A percentile compares a stretch with the other conserved stretches of the same genome.
phyloP scores from a whole-genome alignment of 2,797 vertebrate species.

The Sorex maritimensis region DNA sequence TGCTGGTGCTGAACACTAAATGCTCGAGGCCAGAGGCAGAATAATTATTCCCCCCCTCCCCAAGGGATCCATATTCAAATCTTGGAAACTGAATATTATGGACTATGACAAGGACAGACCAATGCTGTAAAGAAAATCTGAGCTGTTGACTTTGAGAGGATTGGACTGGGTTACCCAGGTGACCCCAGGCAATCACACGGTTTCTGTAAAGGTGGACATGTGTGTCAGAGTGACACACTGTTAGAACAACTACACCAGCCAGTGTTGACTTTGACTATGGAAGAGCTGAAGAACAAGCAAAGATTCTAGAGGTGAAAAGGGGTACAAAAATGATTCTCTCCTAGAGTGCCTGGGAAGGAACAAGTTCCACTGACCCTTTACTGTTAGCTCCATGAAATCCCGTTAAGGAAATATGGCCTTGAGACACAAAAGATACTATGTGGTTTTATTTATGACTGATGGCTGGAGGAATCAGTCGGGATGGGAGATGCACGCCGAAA shows the following conservation, averaged over 20 bases:
- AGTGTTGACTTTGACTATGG: neutral
- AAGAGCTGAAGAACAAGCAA: neutral
- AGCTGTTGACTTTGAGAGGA: conserved; percentile 20
- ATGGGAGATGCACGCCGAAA: too few species aligned
- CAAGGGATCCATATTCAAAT: neutral
- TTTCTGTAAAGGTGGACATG: conserved; percentile 16
- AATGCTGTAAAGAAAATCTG: neutral
- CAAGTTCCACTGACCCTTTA: neutral
- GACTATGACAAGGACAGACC: neutral
- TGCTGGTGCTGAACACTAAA: too few species aligned
- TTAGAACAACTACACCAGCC: neutral
- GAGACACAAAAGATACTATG: too few species aligned
- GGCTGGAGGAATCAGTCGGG: too few species aligned
- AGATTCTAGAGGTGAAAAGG: conserved; percentile 19
- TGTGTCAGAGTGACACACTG: neutral
- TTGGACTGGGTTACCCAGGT: neutral
- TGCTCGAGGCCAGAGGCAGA: neutral
- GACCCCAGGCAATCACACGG: neutral
- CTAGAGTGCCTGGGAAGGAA: neutral
- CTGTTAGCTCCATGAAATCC: neutral
- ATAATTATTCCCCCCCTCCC: neutral
- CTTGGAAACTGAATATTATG: neutral
- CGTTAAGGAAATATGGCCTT: neutral
- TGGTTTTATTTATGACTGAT: too few species aligned
- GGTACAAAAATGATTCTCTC: neutral